Conservation (phyloP, 2,113 vertebrate species). For the Plestiodon gilberti region DNA sequence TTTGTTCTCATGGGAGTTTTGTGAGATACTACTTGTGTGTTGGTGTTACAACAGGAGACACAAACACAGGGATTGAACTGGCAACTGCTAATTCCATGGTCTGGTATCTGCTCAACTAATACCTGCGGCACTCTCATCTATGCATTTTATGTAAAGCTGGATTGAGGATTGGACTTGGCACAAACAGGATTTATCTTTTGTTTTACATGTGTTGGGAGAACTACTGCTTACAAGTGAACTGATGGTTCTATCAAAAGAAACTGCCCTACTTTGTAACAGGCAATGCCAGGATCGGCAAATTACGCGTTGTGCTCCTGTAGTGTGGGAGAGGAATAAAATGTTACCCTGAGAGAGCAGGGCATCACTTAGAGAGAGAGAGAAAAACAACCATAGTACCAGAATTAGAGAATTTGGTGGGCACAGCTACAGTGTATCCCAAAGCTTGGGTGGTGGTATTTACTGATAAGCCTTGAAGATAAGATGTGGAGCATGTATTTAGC, state of each 20-base stretch:
- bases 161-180: background rate
- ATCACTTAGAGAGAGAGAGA: background rate
- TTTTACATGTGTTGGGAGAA: background rate
- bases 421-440: background rate
- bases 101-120: background rate
- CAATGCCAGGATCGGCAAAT: background rate
- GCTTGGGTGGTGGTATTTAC: background rate
- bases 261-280: background rate
- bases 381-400: background rate
- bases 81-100: background rate
- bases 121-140: too few species aligned
- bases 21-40: background rate
- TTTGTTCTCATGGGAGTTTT: background rate
- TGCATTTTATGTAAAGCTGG: background rate
- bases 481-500: background rate
- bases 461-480: background rate
- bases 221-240: background rate
- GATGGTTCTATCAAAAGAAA: background rate
- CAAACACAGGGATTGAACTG: background rate
- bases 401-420: background rate
- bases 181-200: background rate
- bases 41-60: background rate
- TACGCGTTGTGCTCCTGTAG: background rate
- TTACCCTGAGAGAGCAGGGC: background rate
- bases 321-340: background rate